Conservation (phyloP, 2,113 vertebrate species). For the Bufo bufo region DNA sequence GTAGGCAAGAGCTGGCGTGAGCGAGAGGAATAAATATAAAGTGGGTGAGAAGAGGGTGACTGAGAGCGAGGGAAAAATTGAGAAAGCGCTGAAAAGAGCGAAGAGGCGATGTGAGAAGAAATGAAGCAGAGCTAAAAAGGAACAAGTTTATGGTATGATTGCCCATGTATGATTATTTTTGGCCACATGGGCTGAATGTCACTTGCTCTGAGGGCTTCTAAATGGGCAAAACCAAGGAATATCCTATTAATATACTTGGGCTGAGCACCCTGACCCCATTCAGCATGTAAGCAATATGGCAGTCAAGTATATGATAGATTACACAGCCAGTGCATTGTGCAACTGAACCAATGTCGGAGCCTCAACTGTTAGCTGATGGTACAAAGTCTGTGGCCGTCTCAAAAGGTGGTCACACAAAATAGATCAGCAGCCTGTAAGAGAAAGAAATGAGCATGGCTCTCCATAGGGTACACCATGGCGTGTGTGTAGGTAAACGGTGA, state of each 20-base stretch:
- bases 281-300: not conserved
- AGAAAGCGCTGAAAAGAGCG: not conserved
- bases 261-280: not conserved
- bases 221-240: not conserved
- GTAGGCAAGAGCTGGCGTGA: slow-evolving; percentile 12
- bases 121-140: not conserved
- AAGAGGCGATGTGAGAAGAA: not conserved
- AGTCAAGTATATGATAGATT: not conserved
- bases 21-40: slow-evolving; percentile 30
- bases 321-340: not conserved
- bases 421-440: too few relatives aligned
- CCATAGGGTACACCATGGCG: too few relatives aligned
- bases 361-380: not conserved
- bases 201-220: not conserved
- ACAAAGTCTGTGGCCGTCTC: too few relatives aligned
- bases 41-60: slow-evolving; percentile 8
- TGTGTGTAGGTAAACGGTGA: too few relatives aligned
- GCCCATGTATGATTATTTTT: not conserved
- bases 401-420: too few relatives aligned
- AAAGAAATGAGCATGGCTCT: too few relatives aligned
- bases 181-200: not conserved
- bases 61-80: slow-evolving; percentile 10
- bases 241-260: not conserved
- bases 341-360: not conserved
- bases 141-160: not conserved